Conservation (phyloP, 2,888 invertebrate species). For the Xanthorhoe spadicearia region DNA sequence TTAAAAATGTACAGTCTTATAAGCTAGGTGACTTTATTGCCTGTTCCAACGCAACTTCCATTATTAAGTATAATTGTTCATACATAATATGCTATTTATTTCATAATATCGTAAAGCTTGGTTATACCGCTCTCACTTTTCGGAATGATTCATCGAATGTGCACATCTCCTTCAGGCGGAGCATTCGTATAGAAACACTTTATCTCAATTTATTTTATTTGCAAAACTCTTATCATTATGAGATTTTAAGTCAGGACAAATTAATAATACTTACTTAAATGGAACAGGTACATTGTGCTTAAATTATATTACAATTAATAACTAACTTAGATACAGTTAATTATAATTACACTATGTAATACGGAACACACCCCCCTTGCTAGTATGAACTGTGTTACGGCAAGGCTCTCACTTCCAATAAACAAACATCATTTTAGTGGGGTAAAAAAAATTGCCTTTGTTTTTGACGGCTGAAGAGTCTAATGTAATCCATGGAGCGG, state of each 20-base stretch:
- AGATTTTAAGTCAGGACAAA: not conserved
- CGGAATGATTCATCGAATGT: constrained; percentile 10
- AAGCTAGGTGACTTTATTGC: no score
- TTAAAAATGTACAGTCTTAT: no score
- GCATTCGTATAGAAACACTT: not conserved
- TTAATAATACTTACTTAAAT: not conserved
- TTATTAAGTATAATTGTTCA: no score
- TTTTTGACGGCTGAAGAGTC: not conserved
- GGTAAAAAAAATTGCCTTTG: not conserved
- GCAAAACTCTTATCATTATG: not conserved
- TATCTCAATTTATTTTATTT: constrained; percentile 4
- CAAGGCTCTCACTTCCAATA: no score
- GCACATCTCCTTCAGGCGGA: constrained; percentile 1
- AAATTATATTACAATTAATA: no score
- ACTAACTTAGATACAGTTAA: no score
- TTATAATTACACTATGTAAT: no score
- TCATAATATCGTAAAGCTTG: not conserved
- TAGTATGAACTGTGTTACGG: no score
- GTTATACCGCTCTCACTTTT: not conserved
- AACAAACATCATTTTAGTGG: no score
- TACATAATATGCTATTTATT: not conserved
- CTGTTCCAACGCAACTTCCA: no score
- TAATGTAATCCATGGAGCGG: constrained; percentile 12
- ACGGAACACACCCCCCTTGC: no score
- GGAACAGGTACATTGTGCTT: no score